Conservation (phyloP, 2,888 invertebrate species). For the Stenodema calcarata region DNA sequence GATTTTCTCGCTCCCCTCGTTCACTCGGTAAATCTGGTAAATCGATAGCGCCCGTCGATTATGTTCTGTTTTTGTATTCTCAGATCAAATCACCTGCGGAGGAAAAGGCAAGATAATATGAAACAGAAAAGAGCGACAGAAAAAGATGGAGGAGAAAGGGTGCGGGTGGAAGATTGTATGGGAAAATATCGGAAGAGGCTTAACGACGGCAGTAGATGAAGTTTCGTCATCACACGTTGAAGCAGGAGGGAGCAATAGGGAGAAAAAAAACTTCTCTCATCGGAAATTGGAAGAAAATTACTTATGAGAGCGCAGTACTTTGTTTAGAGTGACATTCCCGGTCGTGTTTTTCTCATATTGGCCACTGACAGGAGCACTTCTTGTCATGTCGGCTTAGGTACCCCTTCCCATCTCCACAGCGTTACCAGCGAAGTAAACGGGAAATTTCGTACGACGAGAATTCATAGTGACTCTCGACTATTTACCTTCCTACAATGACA, state of each 20-base stretch:
- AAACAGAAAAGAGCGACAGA: neutral
- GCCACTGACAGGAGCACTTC: neutral
- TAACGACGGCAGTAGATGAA: conserved; percentile 30
- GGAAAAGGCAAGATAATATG: neutral
- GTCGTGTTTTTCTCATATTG: neutral
- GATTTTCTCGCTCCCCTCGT: too few species aligned
- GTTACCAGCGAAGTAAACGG: neutral
- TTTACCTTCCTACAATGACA: too few species aligned
- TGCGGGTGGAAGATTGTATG: neutral
- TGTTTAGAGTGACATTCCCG: neutral
- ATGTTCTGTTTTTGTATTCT: neutral
- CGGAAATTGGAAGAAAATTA: conserved; percentile 39
- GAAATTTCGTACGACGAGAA: neutral
- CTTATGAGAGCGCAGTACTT: conserved; percentile 9
- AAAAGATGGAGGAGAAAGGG: neutral
- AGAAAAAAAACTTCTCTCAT: neutral
- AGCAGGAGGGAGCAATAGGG: neutral
- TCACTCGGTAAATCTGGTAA: too few species aligned
- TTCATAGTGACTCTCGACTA: neutral
- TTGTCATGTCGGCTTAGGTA: neutral
- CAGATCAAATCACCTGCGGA: neutral
- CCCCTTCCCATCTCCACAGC: neutral
- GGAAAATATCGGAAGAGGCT: conserved; percentile 10
- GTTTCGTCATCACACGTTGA: conserved; percentile 29
- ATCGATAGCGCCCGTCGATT: too few species aligned